phyloP scores from a whole-genome alignment of 1,140 invertebrate species.

The Drosophila bipectinata region DNA sequence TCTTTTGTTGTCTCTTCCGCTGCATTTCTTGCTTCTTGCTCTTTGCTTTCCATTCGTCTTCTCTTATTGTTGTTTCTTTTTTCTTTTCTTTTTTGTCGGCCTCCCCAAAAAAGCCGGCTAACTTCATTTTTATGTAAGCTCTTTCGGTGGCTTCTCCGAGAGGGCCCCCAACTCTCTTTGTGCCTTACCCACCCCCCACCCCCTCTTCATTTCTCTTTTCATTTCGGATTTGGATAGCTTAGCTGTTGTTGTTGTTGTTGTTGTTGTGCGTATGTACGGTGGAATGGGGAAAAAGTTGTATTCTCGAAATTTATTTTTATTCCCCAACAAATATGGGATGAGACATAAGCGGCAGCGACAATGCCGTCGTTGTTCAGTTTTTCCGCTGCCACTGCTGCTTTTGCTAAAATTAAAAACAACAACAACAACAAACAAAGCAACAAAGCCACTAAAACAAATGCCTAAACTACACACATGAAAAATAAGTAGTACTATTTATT shows the following conservation, averaged over 20 bases:
- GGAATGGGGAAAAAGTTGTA: slow-evolving; percentile 63
- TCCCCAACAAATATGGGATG: slow-evolving; percentile 60
- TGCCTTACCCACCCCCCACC: slow-evolving; percentile 6
- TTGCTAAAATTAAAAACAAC: slow-evolving; percentile 70
- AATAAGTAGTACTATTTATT: slow-evolving; percentile 4
- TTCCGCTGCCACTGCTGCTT: slow-evolving; percentile 46
- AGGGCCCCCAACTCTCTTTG: background rate
- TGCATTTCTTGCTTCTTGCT: slow-evolving; percentile 9
- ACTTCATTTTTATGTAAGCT: slow-evolving; percentile 35
- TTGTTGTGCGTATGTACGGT: slow-evolving; percentile 38
- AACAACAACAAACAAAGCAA: slow-evolving; percentile 4
- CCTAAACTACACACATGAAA: slow-evolving; percentile 1
- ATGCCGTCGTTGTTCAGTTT: slow-evolving; percentile 65
- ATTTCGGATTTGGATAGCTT: too few relatives aligned
- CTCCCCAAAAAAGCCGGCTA: slow-evolving; percentile 62
- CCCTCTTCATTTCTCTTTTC: background rate
- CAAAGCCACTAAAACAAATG: slow-evolving; percentile 18
- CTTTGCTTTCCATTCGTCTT: background rate
- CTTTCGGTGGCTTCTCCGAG: background rate
- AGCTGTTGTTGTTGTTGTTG: too few relatives aligned
- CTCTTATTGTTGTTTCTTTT: background rate
- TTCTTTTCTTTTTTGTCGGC: slow-evolving; percentile 8
- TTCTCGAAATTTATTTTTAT: slow-evolving; percentile 56
- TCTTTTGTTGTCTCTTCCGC: slow-evolving; percentile 24
- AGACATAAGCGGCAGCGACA: slow-evolving; percentile 38